Base-by-base conservation (phyloP, 2,113 vertebrate genomes). In the Festucalex cinctus region DNA sequence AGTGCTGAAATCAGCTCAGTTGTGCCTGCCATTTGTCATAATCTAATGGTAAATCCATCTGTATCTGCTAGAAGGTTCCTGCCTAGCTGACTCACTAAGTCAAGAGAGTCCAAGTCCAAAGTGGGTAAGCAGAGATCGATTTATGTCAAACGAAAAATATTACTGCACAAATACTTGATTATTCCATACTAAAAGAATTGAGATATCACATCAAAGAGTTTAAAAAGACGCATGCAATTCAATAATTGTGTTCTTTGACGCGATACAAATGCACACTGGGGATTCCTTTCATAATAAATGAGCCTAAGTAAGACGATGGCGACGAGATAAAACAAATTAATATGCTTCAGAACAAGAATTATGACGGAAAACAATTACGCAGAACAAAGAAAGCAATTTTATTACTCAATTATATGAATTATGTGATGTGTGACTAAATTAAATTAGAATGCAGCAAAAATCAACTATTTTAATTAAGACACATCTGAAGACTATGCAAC, bases 21-120 rank as follows among this genome's bases (percentile, higher is more conserved):
- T 74, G 69, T 24, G 51, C 63, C 72, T 73, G 79, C 68, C 80
- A 88, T 89, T 90, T 85, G 83, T 91, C 88, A 91, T 88, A 82
- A 86, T 81, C 79, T 90, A 89, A 87, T 88, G 80, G 82, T 83
- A 86, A 89, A 90, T 91, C 81, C 79, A 88, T 90, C 83, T 75
- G 43, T 78, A 77, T 85, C 80, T 80, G 71, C 66, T 63, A 53
- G 70, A 74, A 73, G 59, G 66, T 61, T 65, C 73, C 67, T 26
- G 48, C 63, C 54, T 44, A 74, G 79, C 68, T 73, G 80, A 71
- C 73, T 70, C 78, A 68, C 76, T 74, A 70, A 74, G 64, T 68
- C 71, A 84, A 58, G 62, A 69, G 65, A 69, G 72, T 37, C n/a
- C 26, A 57, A 57, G 5, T 39, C 17, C 71, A 65, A 83, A 46